Evolutionary conservation across 2,888 invertebrate species (phyloP), one percentile per base, ranked within the genome.

Genomic region (Ophion ellenae): DNA sequence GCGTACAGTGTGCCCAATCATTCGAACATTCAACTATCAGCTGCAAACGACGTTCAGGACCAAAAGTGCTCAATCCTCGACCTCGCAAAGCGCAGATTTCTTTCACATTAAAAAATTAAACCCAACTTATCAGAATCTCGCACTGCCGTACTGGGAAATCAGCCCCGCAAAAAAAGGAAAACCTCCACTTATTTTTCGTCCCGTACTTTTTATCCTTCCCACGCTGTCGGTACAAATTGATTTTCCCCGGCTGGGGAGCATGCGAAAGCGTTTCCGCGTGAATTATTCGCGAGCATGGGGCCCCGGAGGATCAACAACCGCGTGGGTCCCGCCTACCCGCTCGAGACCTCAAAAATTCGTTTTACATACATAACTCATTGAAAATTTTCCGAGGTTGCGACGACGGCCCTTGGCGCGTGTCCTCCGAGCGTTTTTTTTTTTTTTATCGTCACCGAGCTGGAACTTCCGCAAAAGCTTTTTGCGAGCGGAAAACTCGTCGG

Each of bases 361-460:
- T 73, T 36, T 73, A 17, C 71, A 59, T 59, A 66, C 14, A 57
- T 17, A 61, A 59, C 32, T 69, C 53, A 53, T 61, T 45, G 57
- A 67, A 57, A 36, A 24, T 32, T 67, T 36, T 77, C 57, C 53
- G 17, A 17, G 14, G 5, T 53, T 14, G 53, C 53, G 53, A 53
- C 53, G 53, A 53, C 53, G 53, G 17, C 17, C 53, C 14, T 53
- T 53, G 53, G 53, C 53, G 53, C 53, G 53, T 14, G 53, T 17
- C 53, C 53, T 53, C 3, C 14, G 17, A 53, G 4, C 53, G 11
- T 9, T 53, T 53, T 53, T 53, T n/a, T n/a, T n/a, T n/a, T 53
- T 53, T 53, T 53, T 53, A 53, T 53, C 53, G 17, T 53, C 17
- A 17, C 53, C 17, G 17, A 53, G 53, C 53, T 53, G 17, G 2